Evolutionary conservation across 1,140 invertebrate species (phyloP).

Genomic region (Heliconius himera): DNA sequence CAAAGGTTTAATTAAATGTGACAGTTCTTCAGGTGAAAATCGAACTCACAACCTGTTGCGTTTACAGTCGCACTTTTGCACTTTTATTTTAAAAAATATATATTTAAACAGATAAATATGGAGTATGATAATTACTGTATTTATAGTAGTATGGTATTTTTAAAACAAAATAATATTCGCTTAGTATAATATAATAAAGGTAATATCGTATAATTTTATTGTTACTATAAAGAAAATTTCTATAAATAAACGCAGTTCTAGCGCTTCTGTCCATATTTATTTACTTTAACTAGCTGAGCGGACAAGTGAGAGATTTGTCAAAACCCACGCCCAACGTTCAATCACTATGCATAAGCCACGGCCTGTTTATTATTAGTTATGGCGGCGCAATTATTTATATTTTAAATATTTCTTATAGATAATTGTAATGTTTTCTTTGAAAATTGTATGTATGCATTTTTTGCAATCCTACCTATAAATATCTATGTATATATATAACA

Average conservation of each 20-base stretch:
- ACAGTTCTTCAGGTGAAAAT: no score
- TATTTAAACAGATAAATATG: no score
- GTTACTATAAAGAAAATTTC: neutral
- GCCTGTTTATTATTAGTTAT: conserved; percentile 19
- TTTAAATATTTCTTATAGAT: conserved; percentile 1
- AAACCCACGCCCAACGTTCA: conserved; percentile 17
- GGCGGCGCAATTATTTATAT: conserved; percentile 7
- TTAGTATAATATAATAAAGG: neutral
- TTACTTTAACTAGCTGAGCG: conserved; percentile 3
- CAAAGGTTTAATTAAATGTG: no score
- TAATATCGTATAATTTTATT: conserved; percentile 5
- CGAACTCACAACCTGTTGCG: no score
- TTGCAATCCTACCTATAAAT: no score
- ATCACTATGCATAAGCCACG: conserved; percentile 27
- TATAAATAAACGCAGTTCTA: conserved; percentile 5
- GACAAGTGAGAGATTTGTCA: conserved; percentile 29
- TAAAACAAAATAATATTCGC: neutral
- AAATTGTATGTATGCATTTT: neutral
- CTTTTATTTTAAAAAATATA: no score
- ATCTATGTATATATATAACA: no score
- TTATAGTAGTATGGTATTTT: neutral
- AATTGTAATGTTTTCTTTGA: neutral
- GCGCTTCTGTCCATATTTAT: conserved; percentile 12
- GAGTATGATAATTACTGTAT: no score
- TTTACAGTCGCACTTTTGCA: no score